Percentiles rank a stretch among this genome's conserved stretches.
These are phyloP conservation scores for Odocoileus hemionus DNA, from an alignment of 2,113 vertebrate genomes.

Conservation along the genomic window DNA sequence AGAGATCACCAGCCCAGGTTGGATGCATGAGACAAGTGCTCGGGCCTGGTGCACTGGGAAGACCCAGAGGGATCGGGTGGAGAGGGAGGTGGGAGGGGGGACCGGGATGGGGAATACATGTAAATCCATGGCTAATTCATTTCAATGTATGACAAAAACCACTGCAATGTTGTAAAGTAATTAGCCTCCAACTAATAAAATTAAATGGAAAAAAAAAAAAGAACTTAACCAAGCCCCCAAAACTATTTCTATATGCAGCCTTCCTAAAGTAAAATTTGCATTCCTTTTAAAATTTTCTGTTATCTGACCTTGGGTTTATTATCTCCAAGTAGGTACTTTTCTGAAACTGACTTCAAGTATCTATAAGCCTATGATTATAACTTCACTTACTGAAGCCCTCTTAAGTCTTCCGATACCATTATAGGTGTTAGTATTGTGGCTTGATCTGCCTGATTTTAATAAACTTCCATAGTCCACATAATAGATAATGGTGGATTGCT, in stretches of 20 bases:
- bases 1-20: no score
- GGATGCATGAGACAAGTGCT: no score
- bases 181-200: no score
- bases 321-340: background rate
- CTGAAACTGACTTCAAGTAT: background rate
- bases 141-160: no score
- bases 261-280: background rate
- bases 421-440: background rate
- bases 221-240: background rate
- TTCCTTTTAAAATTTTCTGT: background rate
- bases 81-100: no score
- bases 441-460: background rate
- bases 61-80: no score
- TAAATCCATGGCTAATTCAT: no score
- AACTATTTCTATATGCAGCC: background rate
- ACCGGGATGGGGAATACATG: no score
- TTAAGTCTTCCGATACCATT: background rate
- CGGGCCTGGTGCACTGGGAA: no score
- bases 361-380: background rate
- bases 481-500: background rate
- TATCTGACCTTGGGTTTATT: background rate
- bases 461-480: background rate
- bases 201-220: no score
- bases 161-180: no score
- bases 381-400: background rate